Conservation (phyloP, 2,113 vertebrate genomes). For the Hippocampus abdominalis region DNA sequence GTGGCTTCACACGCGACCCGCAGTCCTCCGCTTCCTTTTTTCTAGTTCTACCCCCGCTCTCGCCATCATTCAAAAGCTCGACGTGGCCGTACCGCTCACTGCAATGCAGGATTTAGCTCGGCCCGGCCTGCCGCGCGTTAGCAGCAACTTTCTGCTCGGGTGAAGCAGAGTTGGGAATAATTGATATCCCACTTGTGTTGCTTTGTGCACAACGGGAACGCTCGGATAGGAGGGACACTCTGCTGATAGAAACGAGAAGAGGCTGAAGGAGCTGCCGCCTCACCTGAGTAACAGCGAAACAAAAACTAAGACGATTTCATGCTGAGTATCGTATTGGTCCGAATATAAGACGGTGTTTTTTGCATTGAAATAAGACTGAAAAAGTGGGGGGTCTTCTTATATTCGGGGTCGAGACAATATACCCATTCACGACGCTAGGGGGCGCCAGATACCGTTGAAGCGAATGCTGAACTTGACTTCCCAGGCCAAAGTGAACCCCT, state of each 20-base stretch:
- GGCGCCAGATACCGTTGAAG: too few relatives aligned
- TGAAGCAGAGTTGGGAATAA: slow-evolving; percentile 41
- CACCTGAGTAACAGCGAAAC: slow-evolving; percentile 10
- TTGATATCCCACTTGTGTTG: slow-evolving; percentile 35
- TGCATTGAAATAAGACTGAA: too few relatives aligned
- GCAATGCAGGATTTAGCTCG: slow-evolving; percentile 6
- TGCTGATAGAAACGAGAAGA: slow-evolving; percentile 23
- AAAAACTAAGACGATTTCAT: neutral
- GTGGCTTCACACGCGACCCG: slow-evolving; percentile 44
- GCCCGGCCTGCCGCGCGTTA: slow-evolving; percentile 7
- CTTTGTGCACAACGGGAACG: slow-evolving; percentile 19
- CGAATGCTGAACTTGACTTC: too few relatives aligned
- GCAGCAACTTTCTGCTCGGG: slow-evolving; percentile 36
- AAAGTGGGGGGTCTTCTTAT: too few relatives aligned
- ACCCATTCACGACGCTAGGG: too few relatives aligned
- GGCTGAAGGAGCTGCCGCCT: slow-evolving; percentile 24
- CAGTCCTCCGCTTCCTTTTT: slow-evolving; percentile 53
- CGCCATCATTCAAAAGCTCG: slow-evolving; percentile 27
- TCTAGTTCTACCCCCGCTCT: slow-evolving; percentile 29
- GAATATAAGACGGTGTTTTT: too few relatives aligned
- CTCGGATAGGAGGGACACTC: slow-evolving; percentile 27
- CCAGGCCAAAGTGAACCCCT: too few relatives aligned
- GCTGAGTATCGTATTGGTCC: too few relatives aligned
- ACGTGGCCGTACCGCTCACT: slow-evolving; percentile 20
- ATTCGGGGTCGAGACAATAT: too few relatives aligned